Base-by-base conservation (phyloP, 2,113 vertebrate genomes). In the Anser brachyrhynchus region DNA sequence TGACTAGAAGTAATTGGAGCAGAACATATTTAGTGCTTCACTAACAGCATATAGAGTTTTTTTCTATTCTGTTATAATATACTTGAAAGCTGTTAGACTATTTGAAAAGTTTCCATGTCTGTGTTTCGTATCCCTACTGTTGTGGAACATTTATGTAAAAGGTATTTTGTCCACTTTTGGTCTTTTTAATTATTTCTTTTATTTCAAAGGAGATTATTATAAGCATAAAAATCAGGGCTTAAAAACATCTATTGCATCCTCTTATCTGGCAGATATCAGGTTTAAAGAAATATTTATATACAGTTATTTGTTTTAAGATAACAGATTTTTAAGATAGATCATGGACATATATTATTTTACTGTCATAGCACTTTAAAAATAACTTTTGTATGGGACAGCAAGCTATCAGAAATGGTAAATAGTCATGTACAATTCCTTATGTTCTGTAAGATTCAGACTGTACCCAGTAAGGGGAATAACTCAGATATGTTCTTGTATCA, bases 161-260 rank as follows among this genome's bases (percentile, higher is more conserved):
- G 51, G 4, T 55, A 58, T 59, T 87, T 85, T 31, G 90, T 76
- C n/a, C 39, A 66, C 52, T 95, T 83, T 22, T 69, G 39, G 41
- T 73, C 26, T 94, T 89, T 96, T 62, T 46, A 92, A 80, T 95
- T 92, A 66, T 80, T 44, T 65, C 39, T 95, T 92, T 95, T 86
- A 88, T 96, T 97, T 84, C 67, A 90, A 96, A 95, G 89, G 37
- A 96, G 82, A 97, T 95, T 85, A 89, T 25, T 57, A 69, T 85
- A 82, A 90, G 44, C 35, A 61, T 92, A 96, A 93, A 87, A 90
- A 65, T 52, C 46, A 33, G 14, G 43, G n/a, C 21, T 80, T 96
- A 92, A 84, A 95, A 64, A 15, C 35, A 90, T 88, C 65, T 74
- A 69, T 84, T 84, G 16, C 87, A 91, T 92, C 76, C 44, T 95